A percentile compares a stretch with the other conserved stretches of the same genome.
phyloP scores from a whole-genome alignment of 2,797 vertebrate genomes.

The Rhinoraja longicauda region DNA sequence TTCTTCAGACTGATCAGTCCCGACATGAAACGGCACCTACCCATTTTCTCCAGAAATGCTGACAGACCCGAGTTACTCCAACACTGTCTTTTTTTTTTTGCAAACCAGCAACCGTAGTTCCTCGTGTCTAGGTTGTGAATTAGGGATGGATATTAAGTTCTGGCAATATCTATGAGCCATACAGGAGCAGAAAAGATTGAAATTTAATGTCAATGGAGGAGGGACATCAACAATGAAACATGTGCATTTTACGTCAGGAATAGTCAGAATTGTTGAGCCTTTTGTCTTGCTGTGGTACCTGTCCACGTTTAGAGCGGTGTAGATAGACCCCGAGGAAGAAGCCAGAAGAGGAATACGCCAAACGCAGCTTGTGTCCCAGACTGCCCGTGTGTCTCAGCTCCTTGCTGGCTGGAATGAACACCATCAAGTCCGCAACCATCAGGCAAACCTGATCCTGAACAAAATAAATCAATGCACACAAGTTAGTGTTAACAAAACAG shows the following conservation, averaged over 20 bases:
- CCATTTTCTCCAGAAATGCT: no score
- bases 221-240: background rate
- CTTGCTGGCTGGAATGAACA: constrained; percentile 73
- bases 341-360: constrained; percentile 73
- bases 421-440: constrained; percentile 81
- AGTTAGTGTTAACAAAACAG: background rate
- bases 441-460: constrained; percentile 80
- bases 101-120: no score
- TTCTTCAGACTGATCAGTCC: no score
- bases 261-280: background rate
- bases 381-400: constrained; percentile 64
- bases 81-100: no score
- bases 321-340: constrained; percentile 79
- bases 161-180: no score
- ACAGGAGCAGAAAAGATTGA: no score
- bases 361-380: constrained; percentile 69
- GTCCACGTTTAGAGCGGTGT: constrained; percentile 68
- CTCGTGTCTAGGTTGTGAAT: no score
- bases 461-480: background rate
- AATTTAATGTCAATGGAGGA: no score
- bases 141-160: no score
- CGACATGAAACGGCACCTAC: no score
- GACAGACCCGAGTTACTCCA: no score
- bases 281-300: constrained; percentile 53
- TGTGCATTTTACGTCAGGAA: background rate